These are phyloP conservation scores for Scaptomyza parva DNA, from an alignment of 2,888 invertebrate genomes.

Conservation along the genomic window DNA sequence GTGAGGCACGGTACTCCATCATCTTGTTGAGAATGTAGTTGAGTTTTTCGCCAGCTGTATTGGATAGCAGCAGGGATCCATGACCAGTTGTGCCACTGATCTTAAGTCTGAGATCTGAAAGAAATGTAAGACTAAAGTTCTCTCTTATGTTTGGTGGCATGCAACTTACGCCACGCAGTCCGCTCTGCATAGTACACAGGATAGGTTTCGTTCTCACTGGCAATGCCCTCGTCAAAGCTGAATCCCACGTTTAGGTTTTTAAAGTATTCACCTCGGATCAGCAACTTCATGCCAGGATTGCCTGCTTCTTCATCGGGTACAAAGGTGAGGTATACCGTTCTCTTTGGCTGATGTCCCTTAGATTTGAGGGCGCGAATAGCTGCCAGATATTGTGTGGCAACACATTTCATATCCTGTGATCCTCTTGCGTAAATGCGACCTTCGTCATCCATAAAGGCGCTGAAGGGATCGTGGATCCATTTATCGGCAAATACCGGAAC, in stretches of 20 bases:
- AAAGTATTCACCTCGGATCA: constrained; percentile 88
- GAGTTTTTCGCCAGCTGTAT: constrained; percentile 91
- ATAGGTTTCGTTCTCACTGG: constrained; percentile 88
- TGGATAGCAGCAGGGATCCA: constrained; percentile 88
- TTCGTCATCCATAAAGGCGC: constrained; percentile 91
- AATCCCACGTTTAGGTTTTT: constrained; percentile 90
- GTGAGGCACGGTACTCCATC: constrained; percentile 86
- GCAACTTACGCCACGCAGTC: constrained; percentile 88
- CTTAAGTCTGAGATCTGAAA: constrained; percentile 87
- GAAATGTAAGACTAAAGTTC: rapidly evolving
- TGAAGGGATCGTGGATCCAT: constrained; percentile 96
- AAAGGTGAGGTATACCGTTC: constrained; percentile 90
- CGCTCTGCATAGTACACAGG: constrained; percentile 88
- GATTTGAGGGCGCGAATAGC: constrained; percentile 88
- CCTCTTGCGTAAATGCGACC: constrained; percentile 95
- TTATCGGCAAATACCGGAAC: constrained; percentile 95
- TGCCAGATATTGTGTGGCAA: constrained; percentile 91
- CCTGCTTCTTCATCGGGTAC: constrained; percentile 88
- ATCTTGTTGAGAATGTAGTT: constrained; percentile 87
- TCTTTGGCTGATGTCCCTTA: constrained; percentile 85
- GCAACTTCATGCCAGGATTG: constrained; percentile 89
- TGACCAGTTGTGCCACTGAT: constrained; percentile 91
- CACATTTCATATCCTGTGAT: constrained; percentile 94
- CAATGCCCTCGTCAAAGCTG: constrained; percentile 92
- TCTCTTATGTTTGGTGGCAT: too few species aligned